Percentiles rank a stretch among this genome's conserved stretches.
These are phyloP conservation scores for Tinamus guttatus DNA, from an alignment of 2,113 vertebrate genomes.

Conservation along the genomic window DNA sequence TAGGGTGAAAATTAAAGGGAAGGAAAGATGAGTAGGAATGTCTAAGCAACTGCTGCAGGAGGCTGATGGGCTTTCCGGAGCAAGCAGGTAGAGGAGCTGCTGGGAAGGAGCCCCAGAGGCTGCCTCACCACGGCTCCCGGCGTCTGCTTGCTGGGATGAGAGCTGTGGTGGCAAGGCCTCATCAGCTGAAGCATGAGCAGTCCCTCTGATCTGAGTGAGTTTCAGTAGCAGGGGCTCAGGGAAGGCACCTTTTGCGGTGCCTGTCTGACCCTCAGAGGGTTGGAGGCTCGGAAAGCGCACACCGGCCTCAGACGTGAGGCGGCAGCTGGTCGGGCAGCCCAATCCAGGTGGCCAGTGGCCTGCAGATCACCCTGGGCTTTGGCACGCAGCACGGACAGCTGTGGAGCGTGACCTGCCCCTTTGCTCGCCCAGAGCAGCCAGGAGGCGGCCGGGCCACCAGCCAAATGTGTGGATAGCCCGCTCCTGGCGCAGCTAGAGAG, in stretches of 20 bases:
- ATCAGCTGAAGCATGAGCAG: not conserved
- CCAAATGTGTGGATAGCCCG: not conserved
- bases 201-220: not conserved
- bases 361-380: not conserved
- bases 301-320: not conserved
- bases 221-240: not conserved
- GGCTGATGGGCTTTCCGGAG: not conserved
- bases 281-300: not conserved
- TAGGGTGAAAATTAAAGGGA: not conserved
- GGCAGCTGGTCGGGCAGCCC: not conserved
- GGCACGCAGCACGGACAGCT: constrained; percentile 48
- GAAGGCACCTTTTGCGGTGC: not conserved
- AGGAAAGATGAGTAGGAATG: not conserved
- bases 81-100: not conserved
- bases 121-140: fast-evolving
- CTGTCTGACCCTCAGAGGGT: fast-evolving
- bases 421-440: constrained; percentile 44
- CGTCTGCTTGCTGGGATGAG: not conserved
- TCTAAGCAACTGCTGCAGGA: not conserved
- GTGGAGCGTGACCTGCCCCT: constrained; percentile 1
- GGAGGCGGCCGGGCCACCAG: constrained; percentile 35
- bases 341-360: constrained; percentile 14
- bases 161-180: not conserved
- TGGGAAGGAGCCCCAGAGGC: not conserved
- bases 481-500: not conserved